A percentile compares a stretch with the other conserved stretches of the same genome.
Evolutionary conservation across 2,797 vertebrate species (phyloP).

Genomic region (Streptopelia turtur): DNA sequence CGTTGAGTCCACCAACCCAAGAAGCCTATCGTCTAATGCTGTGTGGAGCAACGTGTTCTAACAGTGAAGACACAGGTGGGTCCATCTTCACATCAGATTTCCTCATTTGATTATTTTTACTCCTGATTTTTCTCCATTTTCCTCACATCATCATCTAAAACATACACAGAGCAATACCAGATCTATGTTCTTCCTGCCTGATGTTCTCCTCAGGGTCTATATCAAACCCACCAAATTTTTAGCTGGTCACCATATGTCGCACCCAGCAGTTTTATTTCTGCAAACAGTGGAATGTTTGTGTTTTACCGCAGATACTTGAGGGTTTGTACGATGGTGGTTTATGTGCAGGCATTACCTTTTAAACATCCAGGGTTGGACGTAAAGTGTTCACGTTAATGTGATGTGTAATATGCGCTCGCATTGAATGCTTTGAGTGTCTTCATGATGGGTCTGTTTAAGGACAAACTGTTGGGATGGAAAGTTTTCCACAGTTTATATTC

Average conservation of each 20-base stretch:
- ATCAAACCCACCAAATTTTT: neutral
- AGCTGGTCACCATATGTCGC: neutral
- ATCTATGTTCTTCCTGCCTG: neutral
- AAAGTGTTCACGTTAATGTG: neutral
- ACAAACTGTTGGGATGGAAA: neutral
- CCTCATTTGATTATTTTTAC: neutral
- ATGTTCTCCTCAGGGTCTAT: neutral
- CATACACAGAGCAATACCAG: neutral
- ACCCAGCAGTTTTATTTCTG: neutral
- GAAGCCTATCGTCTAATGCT: neutral
- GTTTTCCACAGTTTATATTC: neutral
- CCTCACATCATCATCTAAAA: neutral
- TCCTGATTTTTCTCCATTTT: neutral
- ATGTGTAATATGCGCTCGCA: neutral
- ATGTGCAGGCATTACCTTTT: neutral
- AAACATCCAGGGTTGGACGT: neutral
- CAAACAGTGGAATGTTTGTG: neutral
- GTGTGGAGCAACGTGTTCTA: neutral
- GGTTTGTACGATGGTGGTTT: neutral
- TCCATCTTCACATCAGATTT: neutral
- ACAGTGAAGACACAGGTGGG: neutral
- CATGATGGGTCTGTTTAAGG: neutral
- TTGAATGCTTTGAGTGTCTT: accelerated
- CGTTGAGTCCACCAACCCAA: neutral
- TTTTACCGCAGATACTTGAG: neutral